Evolutionary conservation across 2,113 vertebrate species (phyloP).

Genomic region (Aspiorhynchus laticeps): DNA sequence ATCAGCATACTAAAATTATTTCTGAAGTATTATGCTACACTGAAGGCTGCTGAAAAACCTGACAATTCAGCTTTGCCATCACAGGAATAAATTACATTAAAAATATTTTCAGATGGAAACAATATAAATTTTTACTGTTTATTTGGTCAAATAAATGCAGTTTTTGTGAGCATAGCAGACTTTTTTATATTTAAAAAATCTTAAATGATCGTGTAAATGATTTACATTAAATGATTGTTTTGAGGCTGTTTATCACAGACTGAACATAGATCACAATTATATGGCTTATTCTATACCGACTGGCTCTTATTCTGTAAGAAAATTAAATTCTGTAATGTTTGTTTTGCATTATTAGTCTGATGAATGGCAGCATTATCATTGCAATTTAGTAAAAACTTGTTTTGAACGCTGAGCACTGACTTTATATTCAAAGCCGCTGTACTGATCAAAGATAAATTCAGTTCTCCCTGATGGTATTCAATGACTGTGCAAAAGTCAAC

Average conservation of each 20-base stretch:
- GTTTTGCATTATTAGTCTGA: background rate
- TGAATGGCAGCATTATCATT: background rate
- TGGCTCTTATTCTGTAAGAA: background rate
- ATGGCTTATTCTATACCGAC: background rate
- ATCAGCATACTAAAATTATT: too few relatives aligned
- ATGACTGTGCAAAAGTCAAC: conserved; percentile 48
- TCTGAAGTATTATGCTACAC: too few relatives aligned
- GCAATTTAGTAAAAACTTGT: background rate
- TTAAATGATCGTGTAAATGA: too few relatives aligned
- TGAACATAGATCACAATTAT: background rate
- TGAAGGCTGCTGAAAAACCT: too few relatives aligned
- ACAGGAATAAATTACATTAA: too few relatives aligned
- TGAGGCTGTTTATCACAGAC: background rate
- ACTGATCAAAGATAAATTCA: conserved; percentile 34
- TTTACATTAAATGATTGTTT: background rate
- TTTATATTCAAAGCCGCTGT: conserved; percentile 34
- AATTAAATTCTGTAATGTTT: background rate
- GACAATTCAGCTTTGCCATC: too few relatives aligned
- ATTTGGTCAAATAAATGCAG: background rate
- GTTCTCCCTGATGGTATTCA: conserved; percentile 47
- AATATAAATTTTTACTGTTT: background rate
- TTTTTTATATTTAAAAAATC: too few relatives aligned
- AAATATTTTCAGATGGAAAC: too few relatives aligned
- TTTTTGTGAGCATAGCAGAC: background rate
- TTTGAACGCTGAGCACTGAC: background rate